Percentiles rank a stretch among this genome's conserved stretches.
Conservation (phyloP, 2,888 invertebrate genomes). For the Muscina levida region DNA sequence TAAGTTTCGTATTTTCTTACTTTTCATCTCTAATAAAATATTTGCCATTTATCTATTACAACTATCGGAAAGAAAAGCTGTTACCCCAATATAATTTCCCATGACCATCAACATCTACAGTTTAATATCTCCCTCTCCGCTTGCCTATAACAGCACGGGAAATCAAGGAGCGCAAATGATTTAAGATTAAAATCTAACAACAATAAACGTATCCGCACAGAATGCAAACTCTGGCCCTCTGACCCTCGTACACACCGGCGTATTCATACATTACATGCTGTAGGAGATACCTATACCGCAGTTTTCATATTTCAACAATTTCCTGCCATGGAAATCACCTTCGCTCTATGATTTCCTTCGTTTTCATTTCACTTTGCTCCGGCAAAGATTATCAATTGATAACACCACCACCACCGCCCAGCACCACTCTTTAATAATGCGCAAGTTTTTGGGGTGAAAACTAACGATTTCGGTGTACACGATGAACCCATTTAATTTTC, state of each 20-base stretch:
- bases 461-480: slow-evolving; percentile 55
- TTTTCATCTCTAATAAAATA: too few species aligned
- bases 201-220: slow-evolving; percentile 53
- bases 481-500: slow-evolving; percentile 44
- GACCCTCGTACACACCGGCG: slow-evolving; percentile 13
- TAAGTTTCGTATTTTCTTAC: too few species aligned
- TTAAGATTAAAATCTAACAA: slow-evolving; percentile 60
- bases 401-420: background rate
- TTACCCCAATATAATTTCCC: slow-evolving; percentile 53
- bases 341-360: slow-evolving; percentile 41
- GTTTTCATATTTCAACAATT: slow-evolving; percentile 7
- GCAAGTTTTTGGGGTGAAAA: slow-evolving; percentile 58
- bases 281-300: background rate
- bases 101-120: slow-evolving; percentile 47
- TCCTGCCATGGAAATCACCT: slow-evolving; percentile 51
- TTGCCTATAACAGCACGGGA: background rate
- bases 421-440: slow-evolving; percentile 10
- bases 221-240: slow-evolving; percentile 55
- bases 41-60: too few species aligned
- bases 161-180: slow-evolving; percentile 56
- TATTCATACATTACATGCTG: slow-evolving; percentile 22
- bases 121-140: background rate
- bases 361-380: background rate
- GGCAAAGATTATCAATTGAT: slow-evolving; percentile 24
- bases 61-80: slow-evolving; percentile 44